Base-by-base conservation (phyloP, 2,888 invertebrate genomes). In the Rhimphoctona megacephalus region DNA sequence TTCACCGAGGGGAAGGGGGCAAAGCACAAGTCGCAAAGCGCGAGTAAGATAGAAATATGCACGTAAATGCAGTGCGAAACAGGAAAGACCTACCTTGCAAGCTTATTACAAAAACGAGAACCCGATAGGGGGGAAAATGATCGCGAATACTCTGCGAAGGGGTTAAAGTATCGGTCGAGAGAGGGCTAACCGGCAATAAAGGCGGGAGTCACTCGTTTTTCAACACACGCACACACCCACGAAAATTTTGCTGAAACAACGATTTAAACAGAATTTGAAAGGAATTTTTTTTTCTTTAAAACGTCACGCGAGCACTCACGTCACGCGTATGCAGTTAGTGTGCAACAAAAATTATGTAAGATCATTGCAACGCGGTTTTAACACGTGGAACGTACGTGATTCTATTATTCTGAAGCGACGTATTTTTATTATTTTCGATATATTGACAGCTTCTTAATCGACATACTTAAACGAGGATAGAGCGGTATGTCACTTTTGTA, bases 281-380 rank as follows among this genome's bases (percentile, higher is more conserved):
- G 0, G 9, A 30, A 19, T 61, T 30, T 61, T 61, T 30, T 1
- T 30, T 61, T 14, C 17, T 17, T 61, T 54, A 70, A 73, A 80
- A 81, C 54, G 61, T 61, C 74, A 74, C 72, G 77, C 85, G 80
- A 14, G 76, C 88, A 81, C 89, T 86, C 89, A 87, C 85, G 83
- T 74, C 88, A 88, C 87, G 83, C 84, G 80, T 85, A 78, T 83
- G 79, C 76, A 85, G 87, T 88, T 85, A 88, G 85, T 88, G 85
- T 77, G 88, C 88, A 88, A 84, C 79, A 81, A 83, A 64, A 89
- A 91, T 92, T 91, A 92, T 90, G 81, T 92, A 92, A 92, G 91
- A 89, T 74, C 88, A 88, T 89, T 88, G 86, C 89, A 89, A 86
- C 80, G 72, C 81, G 69, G 1, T 79, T 78, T 83, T 49, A 39